Conservation (phyloP, 2,113 vertebrate genomes). For the Urocitellus parryii region DNA sequence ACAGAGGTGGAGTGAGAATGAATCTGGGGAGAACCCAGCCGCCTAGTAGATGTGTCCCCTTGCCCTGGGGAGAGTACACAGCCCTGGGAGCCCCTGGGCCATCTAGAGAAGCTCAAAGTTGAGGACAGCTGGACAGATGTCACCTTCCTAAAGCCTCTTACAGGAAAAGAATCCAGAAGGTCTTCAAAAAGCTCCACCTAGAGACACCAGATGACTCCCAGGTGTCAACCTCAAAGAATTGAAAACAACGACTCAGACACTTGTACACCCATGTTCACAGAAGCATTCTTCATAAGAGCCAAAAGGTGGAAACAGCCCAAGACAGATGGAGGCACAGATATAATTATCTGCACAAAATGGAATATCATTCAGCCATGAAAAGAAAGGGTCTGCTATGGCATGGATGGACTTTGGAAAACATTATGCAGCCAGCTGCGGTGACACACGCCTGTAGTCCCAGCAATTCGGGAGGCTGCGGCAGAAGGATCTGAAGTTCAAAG, state of each 20-base stretch:
- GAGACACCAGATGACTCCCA: not conserved
- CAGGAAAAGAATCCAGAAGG: not conserved
- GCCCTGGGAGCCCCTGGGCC: not conserved
- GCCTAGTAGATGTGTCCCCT: no score
- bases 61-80: not conserved
- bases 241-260: not conserved
- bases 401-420: not conserved
- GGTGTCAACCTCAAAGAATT: not conserved
- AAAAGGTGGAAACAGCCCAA: not conserved
- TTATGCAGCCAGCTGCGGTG: not conserved
- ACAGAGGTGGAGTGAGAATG: not conserved
- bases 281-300: not conserved
- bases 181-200: not conserved
- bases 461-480: no score
- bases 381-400: no score
- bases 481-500: no score
- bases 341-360: not conserved
- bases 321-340: no score
- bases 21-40: not conserved
- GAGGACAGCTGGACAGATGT: not conserved
- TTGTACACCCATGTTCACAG: not conserved
- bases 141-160: not conserved
- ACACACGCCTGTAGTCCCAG: no score
- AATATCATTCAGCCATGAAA: not conserved
- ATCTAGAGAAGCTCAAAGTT: not conserved